A percentile compares a stretch with the other conserved stretches of the same genome.
These are phyloP conservation scores for Sturmia bella DNA, from an alignment of 2,888 invertebrate species.

Conservation along the genomic window DNA sequence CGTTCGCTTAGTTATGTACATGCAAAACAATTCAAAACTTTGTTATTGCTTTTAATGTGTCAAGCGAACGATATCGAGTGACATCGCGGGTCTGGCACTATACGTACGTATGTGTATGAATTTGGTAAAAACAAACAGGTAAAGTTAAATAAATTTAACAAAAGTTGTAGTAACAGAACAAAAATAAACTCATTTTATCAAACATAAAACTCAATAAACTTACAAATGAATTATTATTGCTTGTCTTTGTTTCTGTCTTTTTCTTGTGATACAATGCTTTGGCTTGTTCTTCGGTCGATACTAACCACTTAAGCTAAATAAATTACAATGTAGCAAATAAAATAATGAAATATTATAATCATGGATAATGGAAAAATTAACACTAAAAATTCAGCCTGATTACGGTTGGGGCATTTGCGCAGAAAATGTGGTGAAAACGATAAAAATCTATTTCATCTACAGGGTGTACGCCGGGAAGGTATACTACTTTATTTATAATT, in stretches of 20 bases:
- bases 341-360: conserved; percentile 60
- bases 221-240: conserved; percentile 73
- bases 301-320: conserved; percentile 77
- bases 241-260: conserved; percentile 57
- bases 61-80: too few relatives aligned
- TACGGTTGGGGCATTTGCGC: too few relatives aligned
- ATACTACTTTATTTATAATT: too few relatives aligned
- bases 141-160: conserved; percentile 34
- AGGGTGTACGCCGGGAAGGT: too few relatives aligned
- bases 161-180: conserved; percentile 58
- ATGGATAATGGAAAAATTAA: conserved; percentile 10
- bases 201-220: conserved; percentile 69
- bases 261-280: conserved; percentile 69
- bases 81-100: too few relatives aligned
- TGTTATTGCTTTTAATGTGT: too few relatives aligned
- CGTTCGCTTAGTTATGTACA: too few relatives aligned
- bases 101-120: too few relatives aligned
- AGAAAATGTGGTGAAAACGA: too few relatives aligned
- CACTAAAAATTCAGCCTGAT: too few relatives aligned
- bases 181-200: conserved; percentile 44
- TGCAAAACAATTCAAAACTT: too few relatives aligned
- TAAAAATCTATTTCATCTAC: too few relatives aligned
- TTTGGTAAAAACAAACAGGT: conserved; percentile 12
- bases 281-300: conserved; percentile 77
- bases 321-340: conserved; percentile 43